Percentiles rank a stretch among this genome's conserved stretches.
These are phyloP conservation scores for Drosophila grimshawi DNA, from an alignment of 1,140 invertebrate genomes.

Conservation along the genomic window DNA sequence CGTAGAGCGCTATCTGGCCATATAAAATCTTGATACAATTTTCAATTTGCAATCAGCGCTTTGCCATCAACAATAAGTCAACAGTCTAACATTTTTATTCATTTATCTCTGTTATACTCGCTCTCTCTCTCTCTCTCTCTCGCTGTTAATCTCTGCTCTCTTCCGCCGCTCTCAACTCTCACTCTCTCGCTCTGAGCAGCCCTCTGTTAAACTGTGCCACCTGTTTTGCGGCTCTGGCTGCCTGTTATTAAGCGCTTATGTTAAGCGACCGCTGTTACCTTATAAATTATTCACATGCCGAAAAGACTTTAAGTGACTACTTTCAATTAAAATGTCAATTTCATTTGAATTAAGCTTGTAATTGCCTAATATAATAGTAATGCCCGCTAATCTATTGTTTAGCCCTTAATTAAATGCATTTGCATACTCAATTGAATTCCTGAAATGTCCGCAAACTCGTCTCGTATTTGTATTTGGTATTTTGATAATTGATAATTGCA, in stretches of 20 bases:
- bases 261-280: background rate
- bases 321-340: conserved; percentile 45
- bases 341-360: conserved; percentile 43
- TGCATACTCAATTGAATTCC: conserved; percentile 52
- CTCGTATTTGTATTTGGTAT: background rate
- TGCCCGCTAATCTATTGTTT: conserved; percentile 51
- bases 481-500: conserved; percentile 24
- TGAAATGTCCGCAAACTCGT: conserved; percentile 2
- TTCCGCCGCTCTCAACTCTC: background rate
- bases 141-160: too few relatives aligned
- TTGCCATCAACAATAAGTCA: conserved; percentile 15
- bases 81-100: background rate
- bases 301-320: conserved; percentile 9
- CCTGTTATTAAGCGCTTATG: background rate
- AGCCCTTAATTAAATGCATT: conserved; percentile 68
- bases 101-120: background rate
- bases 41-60: conserved; percentile 38
- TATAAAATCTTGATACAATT: conserved; percentile 22
- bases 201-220: conserved; percentile 1
- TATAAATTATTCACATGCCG: background rate
- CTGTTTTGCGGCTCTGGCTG: too few relatives aligned
- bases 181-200: conserved; percentile 1
- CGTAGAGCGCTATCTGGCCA: background rate
- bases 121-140: background rate
- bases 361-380: conserved; percentile 54